Evolutionary conservation across 2,888 invertebrate genomes (phyloP).

Genomic region (Athripsodes cinereus): DNA sequence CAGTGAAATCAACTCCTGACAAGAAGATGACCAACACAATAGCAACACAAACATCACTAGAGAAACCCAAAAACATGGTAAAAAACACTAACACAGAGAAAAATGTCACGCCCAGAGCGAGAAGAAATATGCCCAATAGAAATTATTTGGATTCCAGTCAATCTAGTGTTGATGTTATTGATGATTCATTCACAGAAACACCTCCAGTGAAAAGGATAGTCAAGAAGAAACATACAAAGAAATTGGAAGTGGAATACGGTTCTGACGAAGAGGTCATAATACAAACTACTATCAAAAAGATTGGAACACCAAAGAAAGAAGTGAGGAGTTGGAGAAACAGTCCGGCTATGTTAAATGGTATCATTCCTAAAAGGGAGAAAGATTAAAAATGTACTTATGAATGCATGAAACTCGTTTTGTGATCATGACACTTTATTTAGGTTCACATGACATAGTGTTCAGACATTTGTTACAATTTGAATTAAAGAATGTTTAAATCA

Average conservation of each 20-base stretch:
- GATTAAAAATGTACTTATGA: background rate
- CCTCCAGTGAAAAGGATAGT: conserved; percentile 15
- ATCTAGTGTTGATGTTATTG: conserved; percentile 44
- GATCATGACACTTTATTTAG: no score
- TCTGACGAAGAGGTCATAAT: conserved; percentile 38
- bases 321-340: conserved; percentile 40
- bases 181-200: conserved; percentile 42
- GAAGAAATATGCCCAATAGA: conserved; percentile 7
- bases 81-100: conserved; percentile 39
- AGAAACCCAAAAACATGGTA: conserved; percentile 34
- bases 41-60: conserved; percentile 43
- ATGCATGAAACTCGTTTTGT: no score
- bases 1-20: conserved; percentile 36
- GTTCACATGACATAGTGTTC: no score
- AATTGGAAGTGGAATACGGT: conserved; percentile 31
- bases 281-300: conserved; percentile 38
- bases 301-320: conserved; percentile 36
- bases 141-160: conserved; percentile 27
- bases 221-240: conserved; percentile 38
- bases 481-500: no score
- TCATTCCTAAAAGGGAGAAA: background rate
- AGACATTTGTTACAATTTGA: no score
- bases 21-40: conserved; percentile 42
- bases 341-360: conserved; percentile 36
- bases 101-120: conserved; percentile 34